These are phyloP conservation scores for Rallus crepitans DNA, from an alignment of 2,797 vertebrate species.

Conservation along the genomic window DNA sequence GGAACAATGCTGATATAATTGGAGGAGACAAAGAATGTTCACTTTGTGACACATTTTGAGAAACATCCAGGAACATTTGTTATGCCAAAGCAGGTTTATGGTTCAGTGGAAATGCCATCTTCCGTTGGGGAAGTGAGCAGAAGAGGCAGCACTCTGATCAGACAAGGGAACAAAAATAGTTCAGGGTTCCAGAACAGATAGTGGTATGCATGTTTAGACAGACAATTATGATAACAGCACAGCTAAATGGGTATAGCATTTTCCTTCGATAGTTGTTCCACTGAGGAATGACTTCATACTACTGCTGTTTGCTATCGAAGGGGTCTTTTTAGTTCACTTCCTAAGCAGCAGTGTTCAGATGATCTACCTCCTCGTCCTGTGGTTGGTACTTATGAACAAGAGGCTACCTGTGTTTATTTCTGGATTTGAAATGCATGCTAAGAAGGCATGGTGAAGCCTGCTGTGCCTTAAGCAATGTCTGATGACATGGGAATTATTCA, in stretches of 20 bases:
- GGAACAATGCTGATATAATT: conserved; percentile 63
- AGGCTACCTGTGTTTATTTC: background rate
- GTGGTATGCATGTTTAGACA: background rate
- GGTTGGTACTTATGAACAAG: background rate
- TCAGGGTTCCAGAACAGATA: background rate
- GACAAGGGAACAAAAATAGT: conserved; percentile 34
- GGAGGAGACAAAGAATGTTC: conserved; percentile 69
- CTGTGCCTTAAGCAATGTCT: background rate
- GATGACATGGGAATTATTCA: background rate
- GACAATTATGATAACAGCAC: background rate
- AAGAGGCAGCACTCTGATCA: background rate
- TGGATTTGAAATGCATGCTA: background rate
- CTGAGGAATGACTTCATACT: background rate
- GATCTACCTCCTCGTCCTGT: background rate
- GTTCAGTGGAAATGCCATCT: conserved; percentile 73
- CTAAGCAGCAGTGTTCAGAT: background rate
- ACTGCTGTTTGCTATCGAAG: background rate
- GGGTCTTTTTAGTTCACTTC: background rate
- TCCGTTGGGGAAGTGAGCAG: conserved; percentile 40
- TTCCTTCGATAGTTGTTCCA: background rate
- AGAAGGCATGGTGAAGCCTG: background rate
- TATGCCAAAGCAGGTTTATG: conserved; percentile 65
- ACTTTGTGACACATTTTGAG: conserved; percentile 72
- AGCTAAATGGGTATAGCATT: background rate
- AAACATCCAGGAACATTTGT: conserved; percentile 69